Conservation (phyloP, 2,797 vertebrate genomes). For the Stomatorhinus walkeri region DNA sequence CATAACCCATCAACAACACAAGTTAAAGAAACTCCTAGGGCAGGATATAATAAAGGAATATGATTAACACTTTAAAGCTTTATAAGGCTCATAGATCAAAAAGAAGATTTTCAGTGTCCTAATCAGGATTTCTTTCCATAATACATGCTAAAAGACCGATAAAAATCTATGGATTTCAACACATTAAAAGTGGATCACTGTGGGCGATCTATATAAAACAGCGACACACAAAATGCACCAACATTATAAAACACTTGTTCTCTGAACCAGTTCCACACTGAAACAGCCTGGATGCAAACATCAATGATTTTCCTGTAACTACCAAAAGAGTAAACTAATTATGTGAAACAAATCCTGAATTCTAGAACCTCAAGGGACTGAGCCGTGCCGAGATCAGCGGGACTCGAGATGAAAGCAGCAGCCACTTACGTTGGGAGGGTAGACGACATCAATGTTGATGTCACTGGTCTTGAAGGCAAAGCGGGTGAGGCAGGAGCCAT, state of each 20-base stretch:
- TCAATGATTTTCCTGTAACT: not conserved
- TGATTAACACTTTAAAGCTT: not conserved
- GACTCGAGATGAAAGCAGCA: not conserved
- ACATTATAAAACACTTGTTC: not conserved
- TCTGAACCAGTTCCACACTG: not conserved
- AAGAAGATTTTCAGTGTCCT: not conserved
- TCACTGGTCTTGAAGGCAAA: conserved; percentile 95
- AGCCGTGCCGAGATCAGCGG: not conserved
- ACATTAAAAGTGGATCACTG: not conserved
- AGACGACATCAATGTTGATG: conserved; percentile 87
- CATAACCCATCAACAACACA: not conserved
- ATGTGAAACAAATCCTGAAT: not conserved
- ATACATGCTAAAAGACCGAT: not conserved
- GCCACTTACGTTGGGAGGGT: conserved; percentile 76
- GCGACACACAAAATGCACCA: not conserved
- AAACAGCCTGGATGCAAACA: not conserved
- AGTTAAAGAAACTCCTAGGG: not conserved
- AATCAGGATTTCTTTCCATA: not conserved
- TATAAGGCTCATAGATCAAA: not conserved
- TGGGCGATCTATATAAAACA: not conserved
- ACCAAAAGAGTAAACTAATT: not conserved
- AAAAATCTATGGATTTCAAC: not conserved
- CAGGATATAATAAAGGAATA: not conserved
- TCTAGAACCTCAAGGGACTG: not conserved
- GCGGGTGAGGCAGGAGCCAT: conserved; percentile 87